Base-by-base conservation (phyloP, 2,888 invertebrate genomes). In the Drosophila paracracens region DNA sequence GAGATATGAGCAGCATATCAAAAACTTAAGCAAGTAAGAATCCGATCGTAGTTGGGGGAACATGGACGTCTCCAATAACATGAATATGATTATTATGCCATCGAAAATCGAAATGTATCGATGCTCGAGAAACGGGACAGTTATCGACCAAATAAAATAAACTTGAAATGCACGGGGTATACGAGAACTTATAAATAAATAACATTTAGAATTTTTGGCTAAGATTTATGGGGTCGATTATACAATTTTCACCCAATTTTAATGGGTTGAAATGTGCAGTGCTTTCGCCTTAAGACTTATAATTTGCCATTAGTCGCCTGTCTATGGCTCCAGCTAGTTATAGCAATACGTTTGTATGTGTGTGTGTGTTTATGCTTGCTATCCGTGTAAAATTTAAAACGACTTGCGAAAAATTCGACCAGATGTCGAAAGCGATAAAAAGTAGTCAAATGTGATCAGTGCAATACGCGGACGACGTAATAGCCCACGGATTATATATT, bases 401-500 rank as follows among this genome's bases (percentile, higher is more conserved):
- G 53, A 72, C 54, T 54, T 60, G 21, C 36, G 43, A 52, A 48
- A 66, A 57, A 59, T 31, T 16, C 48, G 27, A 62, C 27, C 77
- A 78, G 64, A 68, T 78, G 76, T 70, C 70, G 53, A 54, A 68
- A 64, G 58, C 79, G 63, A 67, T 58, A 79, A 79, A 70, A 75
- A 70, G 54, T 79, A 67, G 63, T 67, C 48, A 70, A 78, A 79
- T 78, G 75, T 75, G 70, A 75, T 63, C 63, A 64, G 40, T 79
- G 79, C 79, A 76, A 67, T 57, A 61, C 56, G 70, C 66, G 48
- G 53, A 67, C 60, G 51, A 69, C 66, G 63, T 61, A 63, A 71
- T 76, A 61, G 71, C 35, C 63, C 53, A 79, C 66, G 70, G 70
- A 63, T 80, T 79, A 79, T 79, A 80, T 76, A 70, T 65, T 67